Evolutionary conservation across 2,113 vertebrate genomes (phyloP).

Genomic region (Meles meles): DNA sequence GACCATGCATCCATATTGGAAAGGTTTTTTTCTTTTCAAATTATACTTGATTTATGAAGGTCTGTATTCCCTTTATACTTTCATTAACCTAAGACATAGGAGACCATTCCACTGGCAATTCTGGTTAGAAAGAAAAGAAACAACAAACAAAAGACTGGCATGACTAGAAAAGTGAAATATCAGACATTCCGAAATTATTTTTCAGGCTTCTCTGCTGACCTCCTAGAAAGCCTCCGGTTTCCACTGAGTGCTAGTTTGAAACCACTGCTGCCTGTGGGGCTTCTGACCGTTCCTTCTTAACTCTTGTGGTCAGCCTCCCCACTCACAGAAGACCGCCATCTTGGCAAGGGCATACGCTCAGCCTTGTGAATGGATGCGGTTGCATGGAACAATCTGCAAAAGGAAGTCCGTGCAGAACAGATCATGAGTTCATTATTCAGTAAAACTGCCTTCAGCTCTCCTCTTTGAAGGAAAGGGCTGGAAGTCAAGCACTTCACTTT

Average conservation of each 20-base stretch:
- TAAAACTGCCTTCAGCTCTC: neutral
- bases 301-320: neutral
- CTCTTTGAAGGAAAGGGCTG: neutral
- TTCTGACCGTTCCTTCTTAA: neutral
- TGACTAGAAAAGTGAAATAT: neutral
- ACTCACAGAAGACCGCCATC: neutral
- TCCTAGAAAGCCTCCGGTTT: neutral
- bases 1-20: neutral
- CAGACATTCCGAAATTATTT: constrained; percentile 21
- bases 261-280: neutral
- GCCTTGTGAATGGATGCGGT: neutral
- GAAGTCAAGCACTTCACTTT: neutral
- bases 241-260: neutral
- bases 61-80: neutral
- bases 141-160: neutral
- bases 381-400: neutral
- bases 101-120: neutral
- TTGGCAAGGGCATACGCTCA: neutral
- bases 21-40: neutral
- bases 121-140: constrained; percentile 24
- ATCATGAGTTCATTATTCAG: neutral
- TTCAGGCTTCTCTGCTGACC: neutral
- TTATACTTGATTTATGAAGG: neutral
- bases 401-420: neutral
- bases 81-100: neutral